These are phyloP conservation scores for Pelagia noctiluca DNA, from an alignment of 30 jellyfish, hydroid and myxozoan species.

Conservation along the genomic window DNA sequence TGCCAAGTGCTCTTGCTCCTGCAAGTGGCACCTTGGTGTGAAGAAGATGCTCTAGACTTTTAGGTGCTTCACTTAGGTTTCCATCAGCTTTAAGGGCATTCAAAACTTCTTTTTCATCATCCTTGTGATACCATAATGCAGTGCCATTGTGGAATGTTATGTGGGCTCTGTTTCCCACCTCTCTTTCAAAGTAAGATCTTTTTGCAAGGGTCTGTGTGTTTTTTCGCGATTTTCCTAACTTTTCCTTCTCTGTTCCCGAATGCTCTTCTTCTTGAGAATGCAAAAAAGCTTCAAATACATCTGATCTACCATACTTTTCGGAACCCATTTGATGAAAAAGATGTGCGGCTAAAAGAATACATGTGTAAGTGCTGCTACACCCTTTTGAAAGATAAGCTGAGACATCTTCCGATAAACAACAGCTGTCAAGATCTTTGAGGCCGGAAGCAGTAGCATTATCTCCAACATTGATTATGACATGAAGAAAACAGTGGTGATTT, in stretches of 20 bases:
- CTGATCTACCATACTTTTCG: background rate
- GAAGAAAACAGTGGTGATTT: conserved; percentile 24
- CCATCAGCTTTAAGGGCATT: background rate
- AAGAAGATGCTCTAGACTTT: background rate
- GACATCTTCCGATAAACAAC: background rate
- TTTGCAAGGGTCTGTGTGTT: background rate
- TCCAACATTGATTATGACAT: conserved; percentile 15
- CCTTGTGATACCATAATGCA: conserved; percentile 12
- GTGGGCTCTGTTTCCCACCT: conserved; percentile 13
- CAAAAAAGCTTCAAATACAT: background rate
- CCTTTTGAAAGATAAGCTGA: background rate
- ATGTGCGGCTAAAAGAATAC: background rate
- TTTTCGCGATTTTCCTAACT: conserved; percentile 6
- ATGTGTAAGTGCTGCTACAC: background rate
- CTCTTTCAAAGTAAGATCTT: conserved; percentile 11
- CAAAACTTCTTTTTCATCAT: background rate
- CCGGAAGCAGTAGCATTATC: conserved; percentile 10
- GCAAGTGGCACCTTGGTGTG: conserved; percentile 4
- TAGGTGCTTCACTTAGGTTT: background rate
- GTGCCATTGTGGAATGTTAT: conserved; percentile 18
- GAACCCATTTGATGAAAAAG: background rate
- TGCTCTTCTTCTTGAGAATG: background rate
- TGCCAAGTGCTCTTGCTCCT: conserved; percentile 48
- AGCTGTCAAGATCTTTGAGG: conserved; percentile 9
- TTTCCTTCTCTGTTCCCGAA: background rate